phyloP scores from a whole-genome alignment of 1,140 invertebrate species.

The Doryteuthis pealeii region DNA sequence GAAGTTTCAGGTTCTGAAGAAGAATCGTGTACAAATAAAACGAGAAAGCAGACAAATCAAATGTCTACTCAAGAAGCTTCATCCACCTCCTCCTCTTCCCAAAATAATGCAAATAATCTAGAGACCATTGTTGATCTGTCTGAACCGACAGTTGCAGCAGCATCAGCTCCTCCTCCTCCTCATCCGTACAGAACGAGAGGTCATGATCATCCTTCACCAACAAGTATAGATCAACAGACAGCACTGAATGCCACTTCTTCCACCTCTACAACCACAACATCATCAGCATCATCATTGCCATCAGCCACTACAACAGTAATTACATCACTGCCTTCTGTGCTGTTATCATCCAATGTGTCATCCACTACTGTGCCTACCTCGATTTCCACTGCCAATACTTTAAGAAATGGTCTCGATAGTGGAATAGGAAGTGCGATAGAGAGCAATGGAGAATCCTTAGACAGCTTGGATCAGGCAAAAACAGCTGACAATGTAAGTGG shows the following conservation, averaged over 20 bases:
- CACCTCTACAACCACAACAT: background rate
- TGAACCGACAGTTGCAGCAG: background rate
- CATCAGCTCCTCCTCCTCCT: background rate
- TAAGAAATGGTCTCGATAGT: slow-evolving; percentile 40
- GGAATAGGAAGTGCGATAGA: slow-evolving; percentile 48
- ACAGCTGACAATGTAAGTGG: slow-evolving; percentile 4
- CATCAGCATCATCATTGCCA: slow-evolving; percentile 3
- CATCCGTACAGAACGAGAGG: background rate
- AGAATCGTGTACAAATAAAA: background rate
- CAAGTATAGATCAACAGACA: background rate
- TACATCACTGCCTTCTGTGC: background rate
- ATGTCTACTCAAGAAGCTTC: background rate
- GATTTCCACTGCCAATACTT: background rate
- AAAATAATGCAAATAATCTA: background rate
- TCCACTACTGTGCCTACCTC: slow-evolving; percentile 12
- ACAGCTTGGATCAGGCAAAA: slow-evolving; percentile 44
- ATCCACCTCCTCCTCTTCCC: background rate
- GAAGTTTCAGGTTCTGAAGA: slow-evolving; percentile 8
- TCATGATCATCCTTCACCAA: background rate
- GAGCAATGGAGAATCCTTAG: slow-evolving; percentile 51
- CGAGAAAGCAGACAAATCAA: background rate
- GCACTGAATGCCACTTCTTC: background rate
- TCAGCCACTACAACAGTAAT: background rate
- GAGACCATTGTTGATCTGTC: background rate
- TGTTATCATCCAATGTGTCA: background rate